Percentiles rank a stretch among this genome's conserved stretches.
Evolutionary conservation across 2,113 vertebrate species (phyloP).

Genomic region (Polyodon spathula): DNA sequence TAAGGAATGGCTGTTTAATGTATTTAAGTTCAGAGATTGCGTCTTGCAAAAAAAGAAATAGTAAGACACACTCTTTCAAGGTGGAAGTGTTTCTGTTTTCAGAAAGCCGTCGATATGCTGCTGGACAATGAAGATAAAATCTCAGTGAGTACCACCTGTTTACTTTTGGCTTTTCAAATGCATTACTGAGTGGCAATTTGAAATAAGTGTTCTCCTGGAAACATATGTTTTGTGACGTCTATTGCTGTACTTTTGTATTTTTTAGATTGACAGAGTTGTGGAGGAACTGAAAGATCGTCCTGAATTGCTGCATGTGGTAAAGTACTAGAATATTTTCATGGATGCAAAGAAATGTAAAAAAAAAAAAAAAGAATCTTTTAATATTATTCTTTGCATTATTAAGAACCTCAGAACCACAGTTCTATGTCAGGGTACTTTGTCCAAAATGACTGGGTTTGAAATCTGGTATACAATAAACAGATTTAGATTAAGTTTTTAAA

Average conservation of each 20-base stretch:
- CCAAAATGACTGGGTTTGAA: no score
- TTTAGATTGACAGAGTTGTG: slow-evolving; percentile 84
- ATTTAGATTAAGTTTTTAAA: no score
- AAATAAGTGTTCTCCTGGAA: background rate
- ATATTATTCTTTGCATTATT: no score
- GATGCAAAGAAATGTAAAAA: no score
- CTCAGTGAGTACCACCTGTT: slow-evolving; percentile 65
- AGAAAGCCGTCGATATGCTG: slow-evolving; percentile 99
- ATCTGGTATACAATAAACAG: no score
- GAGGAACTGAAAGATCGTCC: slow-evolving; percentile 82
- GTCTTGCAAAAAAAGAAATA: no score
- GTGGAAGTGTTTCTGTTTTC: slow-evolving; percentile 23
- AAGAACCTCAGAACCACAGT: no score
- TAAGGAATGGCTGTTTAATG: no score
- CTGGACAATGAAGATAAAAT: slow-evolving; percentile 98
- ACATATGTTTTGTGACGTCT: background rate
- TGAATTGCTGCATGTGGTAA: slow-evolving; percentile 84
- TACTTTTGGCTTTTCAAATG: background rate
- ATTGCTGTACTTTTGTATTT: slow-evolving; percentile 16
- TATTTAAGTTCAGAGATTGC: no score
- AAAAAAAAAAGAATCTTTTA: no score
- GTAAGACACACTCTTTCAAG: no score
- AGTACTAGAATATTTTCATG: slow-evolving; percentile 16
- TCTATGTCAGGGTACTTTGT: no score
- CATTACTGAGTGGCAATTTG: background rate